Base-by-base conservation (phyloP, 1,140 invertebrate species). In the Propsilocerus akamusi region DNA sequence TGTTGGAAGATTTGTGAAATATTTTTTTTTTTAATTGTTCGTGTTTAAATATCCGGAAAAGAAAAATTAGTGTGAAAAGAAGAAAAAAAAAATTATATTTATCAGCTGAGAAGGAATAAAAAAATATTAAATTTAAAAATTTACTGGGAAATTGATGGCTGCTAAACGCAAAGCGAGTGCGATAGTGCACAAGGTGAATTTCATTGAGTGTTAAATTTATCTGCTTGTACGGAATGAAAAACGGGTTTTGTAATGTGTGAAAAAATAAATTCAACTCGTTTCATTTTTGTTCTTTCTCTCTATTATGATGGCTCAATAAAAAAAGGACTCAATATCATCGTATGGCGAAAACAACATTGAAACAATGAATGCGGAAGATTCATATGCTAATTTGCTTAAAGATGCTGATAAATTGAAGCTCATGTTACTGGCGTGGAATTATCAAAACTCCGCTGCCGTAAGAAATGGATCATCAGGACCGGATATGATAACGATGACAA, bases 381-480 rank as follows among this genome's bases (percentile, higher is more conserved):
- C 63, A 20, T 65, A 65, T 47, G 61, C 63, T 30, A 26, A 26
- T 49, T 55, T 65, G 6, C 78, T 80, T 74, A 85, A 83, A 78
- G 81, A 85, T 65, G 78, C 78, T 57, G 81, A 85, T 71, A 85
- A 84, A 71, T 73, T 85, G 70, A 85, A 83, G 73, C 72, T 83
- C 71, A 84, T 85, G 80, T 74, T 85, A 68, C 75, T 83, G 58
- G 81, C 81, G 60, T 85, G 81, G 81, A 84, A 83, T 75, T 81
- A 82, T 70, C 80, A 82, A 68, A 65, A 78, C 69, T 72, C 78
- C 76, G 72, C 71, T 73, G 61, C 76, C 71, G 59, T 64, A 41
- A 60, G 63, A 37, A 65, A 65, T 32, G 62, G 61, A 26, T 59
- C 59, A 46, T 60, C 63, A 50, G 60, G 58, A 17, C 62, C 68